Evolutionary conservation across 1,140 invertebrate species (phyloP), one percentile per base, ranked within the genome.

Genomic region (Ceratina calcarata): DNA sequence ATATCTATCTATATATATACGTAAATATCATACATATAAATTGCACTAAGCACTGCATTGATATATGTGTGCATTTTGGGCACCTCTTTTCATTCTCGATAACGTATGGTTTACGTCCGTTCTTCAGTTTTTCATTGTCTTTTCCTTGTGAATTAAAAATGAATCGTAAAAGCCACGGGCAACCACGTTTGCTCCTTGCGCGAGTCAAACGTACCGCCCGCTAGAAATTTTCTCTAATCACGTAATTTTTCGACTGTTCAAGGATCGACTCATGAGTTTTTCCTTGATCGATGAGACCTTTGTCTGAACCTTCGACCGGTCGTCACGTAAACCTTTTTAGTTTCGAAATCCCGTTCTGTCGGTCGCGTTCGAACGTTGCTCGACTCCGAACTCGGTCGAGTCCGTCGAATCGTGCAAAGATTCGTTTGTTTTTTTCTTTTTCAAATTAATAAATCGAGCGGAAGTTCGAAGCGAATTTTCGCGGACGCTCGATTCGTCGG

Each of bases 31-130:
- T 92, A 93, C 88, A 90, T 92, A 92, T 92, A 90, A 92, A 92
- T 92, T 92, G 91, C 91, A 92, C 91, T 91, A 91, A 90, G 92
- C 91, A 93, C 92, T 93, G 92, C 91, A 93, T 93, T 87, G 88
- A 92, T 93, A 91, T 93, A 93, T 93, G 89, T 91, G 92, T 92
- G 92, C 92, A 93, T 93, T 92, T 92, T 93, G 92, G 87, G 91
- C 91, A 93, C 90, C 90, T 92, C 89, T 92, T 91, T 92, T 91
- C 84, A 91, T 91, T 91, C 89, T 91, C 87, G 84, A 92, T 91
- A 92, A 92, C 88, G 87, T 91, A 91, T 91, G 82, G 87, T 91
- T 92, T 91, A 90, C 88, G 84, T 90, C 84, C 89, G 85, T 87
- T 90, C 75, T 90, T 90, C 87, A 84, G 72, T 90, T 91, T 87